Base-by-base conservation (phyloP, 2,113 vertebrate genomes). In the Alethe castanea region DNA sequence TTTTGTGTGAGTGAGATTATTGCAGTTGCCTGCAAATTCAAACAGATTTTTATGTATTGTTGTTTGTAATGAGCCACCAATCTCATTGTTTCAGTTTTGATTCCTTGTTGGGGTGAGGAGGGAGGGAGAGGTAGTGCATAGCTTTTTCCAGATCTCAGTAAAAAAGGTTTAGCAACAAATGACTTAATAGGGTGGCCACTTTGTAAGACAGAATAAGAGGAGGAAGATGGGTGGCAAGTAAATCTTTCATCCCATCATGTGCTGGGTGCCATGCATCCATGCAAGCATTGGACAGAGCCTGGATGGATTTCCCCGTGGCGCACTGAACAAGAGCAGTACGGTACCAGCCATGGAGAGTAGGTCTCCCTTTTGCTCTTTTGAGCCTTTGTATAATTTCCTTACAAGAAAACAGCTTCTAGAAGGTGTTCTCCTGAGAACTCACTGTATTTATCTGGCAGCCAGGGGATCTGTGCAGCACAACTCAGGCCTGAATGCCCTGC, bases 281-380 rank as follows among this genome's bases (percentile, higher is more conserved):
- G 24, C 50, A 44, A 44, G 19, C 11, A 6, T 6, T 3, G 2
- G 25, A 14, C 3, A 8, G n/a, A 67, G 13, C 23, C 47, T 62
- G 25, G 48, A 44, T 31, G n/a, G 22, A 59, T 78, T 82, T 85
- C 38, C 28, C 10, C 5, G 5, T 0, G 1, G 20, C 0, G 0
- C 14, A 5, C n/a, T 61, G 56, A 0, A 0, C 42, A 42, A 60
- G 23, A 89, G n/a, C 15, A 35, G 23, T 13, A 3, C 13, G 12
- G 6, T 81, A 38, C 33, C 59, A n/a, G 26, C 31, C 3, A 0
- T 20, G 18, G 16, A 61, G 16, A 61, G 52, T 13, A 42, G 5
- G 12, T 50, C 22, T 66, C 20, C 8, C 8, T 47, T 66, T 71
- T 53, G 4, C 5, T 53, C 31, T 25, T 44, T 36, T 2, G 7